Base-by-base conservation (phyloP, 1,140 invertebrate species). In the Ips typographus region DNA sequence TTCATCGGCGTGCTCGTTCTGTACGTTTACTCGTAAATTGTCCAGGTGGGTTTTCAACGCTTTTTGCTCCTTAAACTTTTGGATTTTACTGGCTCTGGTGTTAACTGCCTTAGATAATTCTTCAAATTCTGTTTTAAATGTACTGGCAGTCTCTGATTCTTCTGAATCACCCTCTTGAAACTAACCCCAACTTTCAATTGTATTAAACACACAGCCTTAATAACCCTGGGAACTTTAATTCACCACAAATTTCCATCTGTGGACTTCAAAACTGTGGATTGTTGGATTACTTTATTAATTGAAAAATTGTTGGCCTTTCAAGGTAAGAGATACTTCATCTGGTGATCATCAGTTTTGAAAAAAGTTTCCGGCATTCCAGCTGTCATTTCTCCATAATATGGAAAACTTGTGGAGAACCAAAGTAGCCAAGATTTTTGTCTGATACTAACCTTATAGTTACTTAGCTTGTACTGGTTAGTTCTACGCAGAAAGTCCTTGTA, bases 401-500 rank as follows among this genome's bases (percentile, higher is more conserved):
- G 22, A 22, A 22, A 22, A 22, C 22, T 22, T 22, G 22, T 22
- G 22, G 22, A 22, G 22, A 22, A 22, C 22, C 22, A 22, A 22
- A 22, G 22, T 22, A 22, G 22, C 22, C 22, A 22, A 22, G 22
- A 22, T 22, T 22, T 22, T 22, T 22, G 22, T 22, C 22, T 22
- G 22, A 22, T 22, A 49, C 71, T 72, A 53, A 76, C 68, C 79
- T 78, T 68, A 79, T 72, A 77, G 76, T 91, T 86, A 42, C 86
- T 89, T 37, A 95, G 80, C 47, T 86, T 89, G 81, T 95, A 95
- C 70, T 90, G 85, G 78, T 90, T 90, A 68, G 91, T 88, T 65
- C 94, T 85, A 75, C 89, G 85, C 42, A 96, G 78, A 76, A 92
- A 95, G 81, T 96, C 94, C 74, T 88, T 87, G 74, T 92, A 94